Conservation (phyloP, 35 echinoderm and acorn worm genomes). For the Apostichopus japonicus region DNA sequence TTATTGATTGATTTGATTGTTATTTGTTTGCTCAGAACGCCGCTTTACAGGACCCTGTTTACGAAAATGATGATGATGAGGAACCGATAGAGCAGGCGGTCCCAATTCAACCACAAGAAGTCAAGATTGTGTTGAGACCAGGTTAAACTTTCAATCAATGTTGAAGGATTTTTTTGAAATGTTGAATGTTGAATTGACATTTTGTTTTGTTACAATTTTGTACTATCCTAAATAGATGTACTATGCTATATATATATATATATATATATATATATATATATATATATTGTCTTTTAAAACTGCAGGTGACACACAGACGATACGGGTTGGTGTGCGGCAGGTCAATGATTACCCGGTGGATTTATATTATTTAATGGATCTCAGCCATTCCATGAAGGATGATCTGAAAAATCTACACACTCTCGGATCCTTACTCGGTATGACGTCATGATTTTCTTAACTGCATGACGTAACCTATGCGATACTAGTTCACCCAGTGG, state of each 20-base stretch:
- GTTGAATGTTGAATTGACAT: no score
- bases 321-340: conserved; percentile 12
- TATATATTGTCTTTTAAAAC: no score
- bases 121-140: background rate
- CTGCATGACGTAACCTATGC: no score
- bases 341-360: conserved; percentile 49
- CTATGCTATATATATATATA: no score
- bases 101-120: conserved; percentile 13
- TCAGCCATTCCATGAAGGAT: conserved; percentile 46
- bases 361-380: conserved; percentile 59
- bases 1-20: no score
- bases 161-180: no score
- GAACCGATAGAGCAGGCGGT: background rate
- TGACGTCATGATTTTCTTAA: background rate
- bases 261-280: no score
- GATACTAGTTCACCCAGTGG: no score
- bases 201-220: no score
- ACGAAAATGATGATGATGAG: background rate
- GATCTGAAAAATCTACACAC: conserved; percentile 41
- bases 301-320: conserved; percentile 18
- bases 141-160: background rate
- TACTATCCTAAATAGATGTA: no score
- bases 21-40: background rate
- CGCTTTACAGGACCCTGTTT: background rate
- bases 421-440: conserved; percentile 39